Evolutionary conservation across 2,113 vertebrate genomes (phyloP).

Genomic region (Notothenia rossii): DNA sequence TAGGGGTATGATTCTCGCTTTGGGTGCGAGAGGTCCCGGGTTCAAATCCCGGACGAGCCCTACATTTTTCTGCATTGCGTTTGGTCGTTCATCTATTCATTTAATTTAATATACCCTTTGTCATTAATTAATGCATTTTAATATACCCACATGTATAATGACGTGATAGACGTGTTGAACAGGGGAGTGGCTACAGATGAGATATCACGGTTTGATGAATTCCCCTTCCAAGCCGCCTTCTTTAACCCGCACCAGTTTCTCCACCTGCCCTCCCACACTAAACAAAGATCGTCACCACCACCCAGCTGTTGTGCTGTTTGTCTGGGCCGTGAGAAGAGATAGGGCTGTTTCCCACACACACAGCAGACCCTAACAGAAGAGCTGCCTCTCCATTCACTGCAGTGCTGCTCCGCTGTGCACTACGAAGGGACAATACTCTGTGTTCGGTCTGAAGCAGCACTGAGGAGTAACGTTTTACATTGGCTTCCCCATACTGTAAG

Average conservation of each 20-base stretch:
- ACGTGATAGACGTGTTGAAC: not conserved
- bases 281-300: slow-evolving; percentile 60
- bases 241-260: not conserved
- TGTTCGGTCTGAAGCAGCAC: not conserved
- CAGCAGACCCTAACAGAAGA: slow-evolving; percentile 63
- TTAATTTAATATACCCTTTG: not conserved
- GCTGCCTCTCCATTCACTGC: slow-evolving; percentile 35
- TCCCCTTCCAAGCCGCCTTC: no score
- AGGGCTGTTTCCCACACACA: slow-evolving; percentile 31
- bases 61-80: accelerated
- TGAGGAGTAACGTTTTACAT: not conserved
- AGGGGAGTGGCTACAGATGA: not conserved
- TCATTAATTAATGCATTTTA: not conserved
- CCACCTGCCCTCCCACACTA: slow-evolving; percentile 61
- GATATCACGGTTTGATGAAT: not conserved
- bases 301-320: slow-evolving; percentile 67
- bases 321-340: slow-evolving; percentile 31
- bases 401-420: slow-evolving; percentile 1
- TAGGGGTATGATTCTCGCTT: slow-evolving; percentile 78
- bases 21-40: slow-evolving; percentile 80
- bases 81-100: not conserved
- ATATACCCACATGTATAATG: accelerated
- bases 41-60: slow-evolving; percentile 79
- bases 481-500: slow-evolving; percentile 6
- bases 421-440: not conserved